Base-by-base conservation (phyloP, 2,113 vertebrate species). In the Xiphophorus maculatus region DNA sequence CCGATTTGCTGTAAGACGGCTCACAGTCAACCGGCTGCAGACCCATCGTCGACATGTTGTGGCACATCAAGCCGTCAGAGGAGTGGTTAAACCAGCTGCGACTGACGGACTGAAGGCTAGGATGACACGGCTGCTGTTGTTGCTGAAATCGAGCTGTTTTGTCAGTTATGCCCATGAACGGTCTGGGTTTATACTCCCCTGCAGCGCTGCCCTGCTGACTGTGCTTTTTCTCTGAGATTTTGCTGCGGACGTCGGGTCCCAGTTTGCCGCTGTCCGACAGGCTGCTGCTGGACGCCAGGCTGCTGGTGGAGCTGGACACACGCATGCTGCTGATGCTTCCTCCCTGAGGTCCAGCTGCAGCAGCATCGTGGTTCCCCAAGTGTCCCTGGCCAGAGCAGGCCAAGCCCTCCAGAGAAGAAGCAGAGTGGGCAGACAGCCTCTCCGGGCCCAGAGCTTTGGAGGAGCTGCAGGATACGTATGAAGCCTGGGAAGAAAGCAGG, bases 111-210 rank as follows among this genome's bases (percentile, higher is more conserved):
- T 82, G 88, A 42, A 87, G 86, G 37, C 84, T 77, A 3, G 74
- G 87, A 66, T 87, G 89, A 28, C 76, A 83, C 58, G 84, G 92
- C 51, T 79, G 85, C 25, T 87, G 89, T 79, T 86, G 69, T 9
- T 77, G 92, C 4, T 95, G 96, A 76, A 96, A 97, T 77, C 98
- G 91, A 0, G 96, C 97, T 0, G 94, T 98, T 93, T 99, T 99
- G 87, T 99, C 98, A 80, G 89, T 99, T 86, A 99, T 92, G 13
- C 98, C 98, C 98, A 99, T 99, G 71, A 99, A 99, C 0, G 84
- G 96, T 71, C 98, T 95, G 22, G 96, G 95, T 68, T 97, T 96
- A 85, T 95, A 95, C 30, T 98, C 98, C 0, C 89, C 64, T 0
- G 82, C 29, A 3, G 87, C 27, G 29, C 91, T 3, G 4, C 91